These are phyloP conservation scores for Microplitis mediator DNA, from an alignment of 1,140 invertebrate genomes.

Conservation along the genomic window DNA sequence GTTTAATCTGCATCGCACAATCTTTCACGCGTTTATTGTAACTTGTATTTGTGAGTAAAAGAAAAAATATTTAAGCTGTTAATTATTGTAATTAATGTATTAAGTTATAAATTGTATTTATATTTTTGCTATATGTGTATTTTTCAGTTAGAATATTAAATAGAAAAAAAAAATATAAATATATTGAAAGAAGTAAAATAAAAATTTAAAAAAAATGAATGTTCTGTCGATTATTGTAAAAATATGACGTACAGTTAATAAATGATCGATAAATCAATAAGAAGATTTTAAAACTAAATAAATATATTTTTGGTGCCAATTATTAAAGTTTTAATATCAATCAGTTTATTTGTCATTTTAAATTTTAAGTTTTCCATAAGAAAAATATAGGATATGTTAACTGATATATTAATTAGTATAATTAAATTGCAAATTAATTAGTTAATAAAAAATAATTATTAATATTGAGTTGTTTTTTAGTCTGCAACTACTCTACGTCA, in stretches of 20 bases:
- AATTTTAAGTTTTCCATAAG: too few species aligned
- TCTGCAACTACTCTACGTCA: slow-evolving; percentile 4
- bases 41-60: neutral
- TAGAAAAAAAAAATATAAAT: neutral
- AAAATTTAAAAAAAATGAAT: neutral
- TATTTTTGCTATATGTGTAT: neutral
- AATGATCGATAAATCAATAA: too few species aligned
- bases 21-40: slow-evolving; percentile 21
- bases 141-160: neutral
- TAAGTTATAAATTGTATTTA: neutral
- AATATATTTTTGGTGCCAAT: too few species aligned
- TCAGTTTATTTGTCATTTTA: too few species aligned
- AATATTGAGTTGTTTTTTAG: slow-evolving; percentile 19
- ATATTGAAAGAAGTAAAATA: neutral
- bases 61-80: neutral
- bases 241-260: too few species aligned
- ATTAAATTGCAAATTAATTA: neutral
- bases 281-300: too few species aligned
- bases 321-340: too few species aligned
- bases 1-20: slow-evolving; percentile 30
- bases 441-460: slow-evolving; percentile 25
- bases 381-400: too few species aligned
- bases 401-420: too few species aligned
- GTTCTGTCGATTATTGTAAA: too few species aligned
- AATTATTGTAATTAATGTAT: neutral